These are phyloP conservation scores for Cheirogaleus medius DNA, from an alignment of 2,113 vertebrate species.

Conservation along the genomic window DNA sequence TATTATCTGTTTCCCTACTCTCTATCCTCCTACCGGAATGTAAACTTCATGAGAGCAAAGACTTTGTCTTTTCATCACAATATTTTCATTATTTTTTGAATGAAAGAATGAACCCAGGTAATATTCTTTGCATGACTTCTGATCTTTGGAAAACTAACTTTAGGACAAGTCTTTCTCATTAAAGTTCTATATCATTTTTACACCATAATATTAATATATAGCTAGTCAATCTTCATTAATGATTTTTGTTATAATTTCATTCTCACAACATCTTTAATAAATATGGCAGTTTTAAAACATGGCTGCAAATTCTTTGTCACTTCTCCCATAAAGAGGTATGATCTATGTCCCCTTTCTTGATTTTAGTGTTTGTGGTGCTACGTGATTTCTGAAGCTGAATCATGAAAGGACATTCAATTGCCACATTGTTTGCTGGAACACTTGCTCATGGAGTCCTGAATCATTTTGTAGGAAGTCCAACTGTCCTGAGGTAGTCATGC, in stretches of 20 bases:
- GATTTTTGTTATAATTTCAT: not conserved
- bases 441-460: not conserved
- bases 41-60: not conserved
- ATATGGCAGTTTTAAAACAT: not conserved
- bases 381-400: not conserved
- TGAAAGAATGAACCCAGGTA: not conserved
- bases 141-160: not conserved
- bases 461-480: not conserved
- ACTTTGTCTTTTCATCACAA: not conserved
- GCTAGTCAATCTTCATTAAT: not conserved
- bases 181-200: not conserved
- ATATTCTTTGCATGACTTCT: not conserved
- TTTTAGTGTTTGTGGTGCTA: not conserved
- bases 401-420: not conserved
- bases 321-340: not conserved
- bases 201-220: not conserved
- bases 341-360: not conserved
- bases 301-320: not conserved
- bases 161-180: not conserved
- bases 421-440: not conserved
- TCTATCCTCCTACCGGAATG: not conserved
- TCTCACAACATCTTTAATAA: not conserved
- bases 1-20: not conserved
- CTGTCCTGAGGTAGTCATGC: not conserved
- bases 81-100: not conserved